Conservation (phyloP, 2,888 invertebrate genomes). For the Nemotelus pantherinus region DNA sequence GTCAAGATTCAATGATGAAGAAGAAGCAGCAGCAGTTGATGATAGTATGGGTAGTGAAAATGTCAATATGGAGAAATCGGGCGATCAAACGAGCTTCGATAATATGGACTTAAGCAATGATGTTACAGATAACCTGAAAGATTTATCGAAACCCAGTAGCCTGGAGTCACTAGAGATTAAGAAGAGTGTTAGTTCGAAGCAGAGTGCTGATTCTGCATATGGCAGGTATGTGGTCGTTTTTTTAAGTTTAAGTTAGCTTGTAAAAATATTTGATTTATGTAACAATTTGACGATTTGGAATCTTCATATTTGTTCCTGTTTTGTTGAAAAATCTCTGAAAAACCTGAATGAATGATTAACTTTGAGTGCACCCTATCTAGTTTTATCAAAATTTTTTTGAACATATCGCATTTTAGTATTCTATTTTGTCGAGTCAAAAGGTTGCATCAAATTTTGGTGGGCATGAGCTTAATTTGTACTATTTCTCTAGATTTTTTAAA, state of each 20-base stretch:
- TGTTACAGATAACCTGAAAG: slow-evolving; percentile 52
- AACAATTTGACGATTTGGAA: no score
- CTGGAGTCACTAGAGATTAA: slow-evolving; percentile 42
- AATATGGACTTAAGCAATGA: slow-evolving; percentile 39
- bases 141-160: slow-evolving; percentile 64
- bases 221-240: slow-evolving; percentile 78
- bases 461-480: no score
- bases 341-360: no score
- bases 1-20: background rate
- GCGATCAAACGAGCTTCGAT: background rate
- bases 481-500: no score
- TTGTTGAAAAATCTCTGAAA: no score
- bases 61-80: background rate
- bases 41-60: background rate
- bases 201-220: slow-evolving; percentile 79
- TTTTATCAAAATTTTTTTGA: no score
- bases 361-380: no score
- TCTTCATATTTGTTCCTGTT: no score
- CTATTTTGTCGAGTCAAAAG: no score
- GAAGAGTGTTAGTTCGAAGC: slow-evolving; percentile 57
- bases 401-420: no score
- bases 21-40: background rate
- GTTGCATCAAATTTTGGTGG: no score
- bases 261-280: slow-evolving; percentile 41
- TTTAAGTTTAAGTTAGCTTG: background rate